A percentile compares a stretch with the other conserved stretches of the same genome.
Evolutionary conservation across 2,888 invertebrate genomes (phyloP).

Genomic region (Zelleria hepariella): DNA sequence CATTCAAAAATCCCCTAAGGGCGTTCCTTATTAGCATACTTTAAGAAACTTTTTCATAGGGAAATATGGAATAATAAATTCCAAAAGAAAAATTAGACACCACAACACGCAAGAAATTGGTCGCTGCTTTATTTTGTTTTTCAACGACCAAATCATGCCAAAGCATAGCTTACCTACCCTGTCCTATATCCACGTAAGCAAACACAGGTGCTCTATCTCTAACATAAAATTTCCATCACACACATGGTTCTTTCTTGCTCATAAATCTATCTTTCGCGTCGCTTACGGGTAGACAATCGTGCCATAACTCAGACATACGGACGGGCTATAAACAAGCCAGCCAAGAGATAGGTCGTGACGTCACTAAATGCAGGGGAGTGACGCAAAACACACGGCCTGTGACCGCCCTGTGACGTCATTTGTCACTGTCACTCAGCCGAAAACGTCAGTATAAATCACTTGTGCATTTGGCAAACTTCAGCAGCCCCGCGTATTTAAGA

Average conservation of each 20-base stretch:
- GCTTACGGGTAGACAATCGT: slow-evolving; percentile 26
- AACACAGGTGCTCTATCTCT: not conserved
- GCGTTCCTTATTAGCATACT: not conserved
- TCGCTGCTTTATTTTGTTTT: not conserved
- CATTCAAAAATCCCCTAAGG: not conserved
- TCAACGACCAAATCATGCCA: not conserved
- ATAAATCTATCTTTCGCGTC: slow-evolving; percentile 39
- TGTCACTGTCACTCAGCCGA: slow-evolving; percentile 47
- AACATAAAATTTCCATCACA: slow-evolving; percentile 3
- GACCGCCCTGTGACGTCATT: slow-evolving; percentile 50
- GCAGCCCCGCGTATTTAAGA: not conserved
- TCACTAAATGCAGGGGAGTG: slow-evolving; percentile 23
- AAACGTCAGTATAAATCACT: slow-evolving; percentile 47
- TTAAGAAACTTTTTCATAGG: not conserved
- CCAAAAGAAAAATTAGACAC: not conserved
- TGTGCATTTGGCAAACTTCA: slow-evolving; percentile 21
- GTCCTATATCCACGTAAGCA: not conserved
- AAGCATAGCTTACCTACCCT: not conserved
- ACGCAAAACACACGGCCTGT: slow-evolving; percentile 45
- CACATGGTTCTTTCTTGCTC: slow-evolving; percentile 15
- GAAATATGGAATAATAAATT: not conserved
- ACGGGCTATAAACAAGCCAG: slow-evolving; percentile 24
- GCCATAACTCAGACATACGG: slow-evolving; percentile 44
- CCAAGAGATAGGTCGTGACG: slow-evolving; percentile 11
- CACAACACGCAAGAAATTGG: not conserved